Evolutionary conservation across 2,797 vertebrate species (phyloP), one percentile per base, ranked within the genome.

Genomic region (Coregonus sp.): DNA sequence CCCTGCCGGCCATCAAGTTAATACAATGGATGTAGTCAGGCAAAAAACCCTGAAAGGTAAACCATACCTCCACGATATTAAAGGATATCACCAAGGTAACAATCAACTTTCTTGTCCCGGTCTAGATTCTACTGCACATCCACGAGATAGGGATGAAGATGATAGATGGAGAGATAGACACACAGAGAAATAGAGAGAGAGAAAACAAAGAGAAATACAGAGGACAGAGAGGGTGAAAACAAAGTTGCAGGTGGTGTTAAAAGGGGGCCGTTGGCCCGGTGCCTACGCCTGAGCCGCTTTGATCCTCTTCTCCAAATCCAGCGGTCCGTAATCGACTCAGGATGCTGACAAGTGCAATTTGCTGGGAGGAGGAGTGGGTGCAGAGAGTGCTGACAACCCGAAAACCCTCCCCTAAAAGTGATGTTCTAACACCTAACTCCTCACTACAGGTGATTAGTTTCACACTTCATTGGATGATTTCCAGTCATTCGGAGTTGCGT

Each of bases 281-380:
- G 76, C 77, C 47, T 35, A 72, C 70, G 80, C 79, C 77, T 31
- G 20, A 75, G 81, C 61, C 78, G 75, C 85, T 92, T 88, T 90
- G 88, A 92, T 89, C 87, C 82, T 33, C 68, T 78, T 72, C 68
- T 67, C 77, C 73, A 85, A 77, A 87, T 86, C 76, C 81, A 81
- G 65, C 73, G 72, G 50, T 76, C 81, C 47, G 73, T 81, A 82
- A 82, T 87, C 29, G 50, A 85, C 84, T 82, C 79, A 74, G 82
- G 78, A 73, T 86, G 89, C 89, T 89, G 91, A 90, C 89, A 81
- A 76, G 54, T 66, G 74, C 80, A 81, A 81, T 89, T 82, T 86
- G 81, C 80, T 80, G 59, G 71, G 77, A 50, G 80, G 54, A 70
- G 75, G n/a, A 59, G 70, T 77, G 54, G 40, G 78, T 31, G 70